Base-by-base conservation (phyloP, 2,797 vertebrate genomes). In the Thamnophis elegans region DNA sequence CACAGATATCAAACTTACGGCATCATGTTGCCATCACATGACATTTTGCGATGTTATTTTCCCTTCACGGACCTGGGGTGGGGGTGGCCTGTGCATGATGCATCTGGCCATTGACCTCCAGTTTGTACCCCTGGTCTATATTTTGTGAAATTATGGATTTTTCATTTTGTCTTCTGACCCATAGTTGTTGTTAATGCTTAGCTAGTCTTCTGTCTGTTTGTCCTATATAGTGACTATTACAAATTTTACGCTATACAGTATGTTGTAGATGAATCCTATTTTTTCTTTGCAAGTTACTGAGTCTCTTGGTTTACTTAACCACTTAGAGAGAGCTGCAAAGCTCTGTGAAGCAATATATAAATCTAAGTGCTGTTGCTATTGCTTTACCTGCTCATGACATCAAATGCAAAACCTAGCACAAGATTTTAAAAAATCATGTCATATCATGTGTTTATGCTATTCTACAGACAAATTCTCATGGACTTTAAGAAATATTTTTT, bases 401-500 rank as follows among this genome's bases (percentile, higher is more conserved):
- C 92, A 90, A 88, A 36, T 87, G 59, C 56, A 60, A 91, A 32
- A 86, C 4, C 14, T 93, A 90, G 89, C 90, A 78, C 73, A 78
- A 42, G 1, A 20, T 78, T 36, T 68, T 2, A 10, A 11, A 78
- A 78, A 78, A 20, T 89, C 92, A 58, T 85, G 89, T 60, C 90
- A 82, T 42, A 56, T 86, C 89, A 89, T 95, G 93, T 94, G 60
- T 62, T 62, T 93, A 93, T 93, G 73, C 53, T 93, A 26, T 65
- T 91, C 54, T 68, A 88, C 54, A 59, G 89, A 54, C 90, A 93
- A 90, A 92, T 89, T 93, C 20, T 93, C 91, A 91, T 16, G 36
- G 9, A 54, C 59, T 94, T 94, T 97, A 92, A 56, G 59, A 87
- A 93, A 92, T 91, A 82, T 89, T 85, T 90, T 42, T 95, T 90